Evolutionary conservation across 2,888 invertebrate genomes (phyloP).

Genomic region (Bugulina stolonifera): DNA sequence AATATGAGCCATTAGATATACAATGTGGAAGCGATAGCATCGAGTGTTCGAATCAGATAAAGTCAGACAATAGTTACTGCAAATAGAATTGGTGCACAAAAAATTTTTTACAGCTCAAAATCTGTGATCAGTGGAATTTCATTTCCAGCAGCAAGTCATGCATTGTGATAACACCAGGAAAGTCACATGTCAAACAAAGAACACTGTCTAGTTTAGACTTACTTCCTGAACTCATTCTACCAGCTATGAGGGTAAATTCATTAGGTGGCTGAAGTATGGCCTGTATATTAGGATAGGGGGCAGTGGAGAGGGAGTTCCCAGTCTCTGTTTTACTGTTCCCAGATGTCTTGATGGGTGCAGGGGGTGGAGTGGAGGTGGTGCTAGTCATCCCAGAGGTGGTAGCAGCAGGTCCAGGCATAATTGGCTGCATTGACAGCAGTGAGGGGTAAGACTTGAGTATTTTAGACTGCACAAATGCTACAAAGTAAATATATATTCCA

Average conservation of each 20-base stretch:
- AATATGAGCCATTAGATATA: too few species aligned
- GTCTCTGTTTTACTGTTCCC: neutral
- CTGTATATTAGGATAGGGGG: conserved; percentile 14
- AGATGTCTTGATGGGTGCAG: neutral
- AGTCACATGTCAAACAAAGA: neutral
- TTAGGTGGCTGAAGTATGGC: conserved; percentile 20
- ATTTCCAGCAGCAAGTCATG: too few species aligned
- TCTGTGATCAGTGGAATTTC: too few species aligned
- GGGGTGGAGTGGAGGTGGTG: neutral
- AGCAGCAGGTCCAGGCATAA: too few species aligned
- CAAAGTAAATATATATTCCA: too few species aligned
- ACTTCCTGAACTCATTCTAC: conserved; percentile 20
- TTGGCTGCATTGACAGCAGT: too few species aligned
- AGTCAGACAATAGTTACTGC: too few species aligned
- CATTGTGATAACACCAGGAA: neutral
- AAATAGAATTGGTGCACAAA: too few species aligned
- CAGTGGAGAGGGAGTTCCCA: neutral
- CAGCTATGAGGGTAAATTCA: conserved; percentile 25
- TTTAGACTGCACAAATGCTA: neutral
- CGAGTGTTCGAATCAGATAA: too few species aligned
- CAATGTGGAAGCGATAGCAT: too few species aligned
- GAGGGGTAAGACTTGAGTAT: neutral
- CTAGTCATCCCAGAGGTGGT: neutral
- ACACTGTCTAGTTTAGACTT: neutral
- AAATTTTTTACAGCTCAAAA: too few species aligned